phyloP scores from a whole-genome alignment of 23 tunicate genomes.

The Trididemnum clinides region DNA sequence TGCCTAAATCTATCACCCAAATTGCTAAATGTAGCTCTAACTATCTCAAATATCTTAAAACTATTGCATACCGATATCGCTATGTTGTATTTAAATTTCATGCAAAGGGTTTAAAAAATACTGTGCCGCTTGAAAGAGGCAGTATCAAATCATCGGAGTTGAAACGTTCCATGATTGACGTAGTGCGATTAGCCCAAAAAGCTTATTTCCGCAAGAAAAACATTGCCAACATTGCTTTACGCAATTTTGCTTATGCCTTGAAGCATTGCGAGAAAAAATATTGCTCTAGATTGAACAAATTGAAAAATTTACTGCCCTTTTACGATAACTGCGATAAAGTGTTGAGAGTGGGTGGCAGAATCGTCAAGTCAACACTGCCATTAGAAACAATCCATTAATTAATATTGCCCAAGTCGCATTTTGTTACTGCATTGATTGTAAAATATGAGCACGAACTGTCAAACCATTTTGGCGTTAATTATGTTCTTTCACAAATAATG shows the following conservation, averaged over 20 bases:
- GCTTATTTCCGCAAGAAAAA: neutral
- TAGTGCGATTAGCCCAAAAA: conserved; percentile 12
- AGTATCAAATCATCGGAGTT: neutral
- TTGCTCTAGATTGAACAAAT: neutral
- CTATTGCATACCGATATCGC: conserved; percentile 15
- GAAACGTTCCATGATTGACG: neutral
- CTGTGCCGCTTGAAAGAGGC: neutral
- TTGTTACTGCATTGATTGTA: neutral
- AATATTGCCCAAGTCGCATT: neutral
- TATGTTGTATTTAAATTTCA: neutral
- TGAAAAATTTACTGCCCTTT: conserved; percentile 5
- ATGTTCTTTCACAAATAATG: conserved; percentile 4
- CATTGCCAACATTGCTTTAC: neutral
- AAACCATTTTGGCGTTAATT: conserved; percentile 17
- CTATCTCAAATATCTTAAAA: neutral
- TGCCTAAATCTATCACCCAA: neutral
- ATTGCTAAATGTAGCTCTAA: neutral
- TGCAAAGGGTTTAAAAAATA: neutral
- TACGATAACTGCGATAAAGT: neutral
- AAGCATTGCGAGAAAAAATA: neutral
- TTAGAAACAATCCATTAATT: neutral
- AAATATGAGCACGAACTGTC: neutral
- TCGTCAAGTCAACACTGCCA: neutral
- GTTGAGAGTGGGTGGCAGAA: conserved; percentile 26
- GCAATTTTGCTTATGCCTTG: neutral